A percentile compares a stretch with the other conserved stretches of the same genome.
Conservation (phyloP, 1,140 invertebrate genomes). For the Schlechtendalia chinensis region DNA sequence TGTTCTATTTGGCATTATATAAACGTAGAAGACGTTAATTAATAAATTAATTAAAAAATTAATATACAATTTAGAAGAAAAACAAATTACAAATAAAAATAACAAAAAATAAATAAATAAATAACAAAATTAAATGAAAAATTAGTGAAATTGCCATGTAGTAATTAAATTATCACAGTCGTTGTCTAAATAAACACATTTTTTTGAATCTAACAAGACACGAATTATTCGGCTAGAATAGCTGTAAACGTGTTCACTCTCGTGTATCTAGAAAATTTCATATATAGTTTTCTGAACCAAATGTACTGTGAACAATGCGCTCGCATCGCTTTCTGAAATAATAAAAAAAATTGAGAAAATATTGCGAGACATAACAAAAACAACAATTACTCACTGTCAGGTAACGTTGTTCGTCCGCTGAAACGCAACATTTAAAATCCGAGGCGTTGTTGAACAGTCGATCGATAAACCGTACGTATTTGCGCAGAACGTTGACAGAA, state of each 20-base stretch:
- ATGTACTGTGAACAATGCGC: constrained; percentile 83
- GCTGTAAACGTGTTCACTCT: constrained; percentile 81
- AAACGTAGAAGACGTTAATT: not conserved
- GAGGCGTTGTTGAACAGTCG: constrained; percentile 73
- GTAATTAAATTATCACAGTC: constrained; percentile 41
- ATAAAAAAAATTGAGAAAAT: not conserved
- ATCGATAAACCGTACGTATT: constrained; percentile 83
- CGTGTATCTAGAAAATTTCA: constrained; percentile 87
- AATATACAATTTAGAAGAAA: too few relatives aligned
- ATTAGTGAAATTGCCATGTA: not conserved
- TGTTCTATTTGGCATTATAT: too few relatives aligned
- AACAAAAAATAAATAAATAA: constrained; percentile 6
- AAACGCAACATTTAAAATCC: constrained; percentile 69
- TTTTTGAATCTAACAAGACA: constrained; percentile 58
- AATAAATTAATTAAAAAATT: not conserved
- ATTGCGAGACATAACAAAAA: not conserved
- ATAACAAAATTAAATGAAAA: too few relatives aligned
- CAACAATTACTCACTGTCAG: constrained; percentile 53
- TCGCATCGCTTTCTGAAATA: constrained; percentile 69
- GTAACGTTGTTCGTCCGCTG: constrained; percentile 56
- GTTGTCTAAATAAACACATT: not conserved
- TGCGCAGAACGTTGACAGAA: constrained; percentile 79
- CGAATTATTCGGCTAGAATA: constrained; percentile 61
- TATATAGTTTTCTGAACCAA: constrained; percentile 89
- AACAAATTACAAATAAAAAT: not conserved